phyloP scores from a whole-genome alignment of 2,797 vertebrate genomes.

The Gambelia wislizenii region DNA sequence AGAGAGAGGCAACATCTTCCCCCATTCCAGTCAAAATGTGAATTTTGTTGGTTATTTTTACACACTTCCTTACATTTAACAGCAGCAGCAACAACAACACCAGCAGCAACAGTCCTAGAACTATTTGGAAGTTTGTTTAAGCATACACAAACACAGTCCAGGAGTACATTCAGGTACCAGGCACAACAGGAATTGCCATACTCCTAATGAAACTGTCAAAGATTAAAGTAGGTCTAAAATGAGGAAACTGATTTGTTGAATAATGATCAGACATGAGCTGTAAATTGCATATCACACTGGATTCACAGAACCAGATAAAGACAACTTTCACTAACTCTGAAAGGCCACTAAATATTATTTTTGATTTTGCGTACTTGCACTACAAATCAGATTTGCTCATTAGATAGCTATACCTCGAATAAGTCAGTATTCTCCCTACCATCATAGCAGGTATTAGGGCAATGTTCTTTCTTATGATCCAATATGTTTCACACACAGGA shows the following conservation, averaged over 20 bases:
- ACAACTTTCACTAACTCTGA: neutral
- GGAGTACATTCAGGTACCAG: neutral
- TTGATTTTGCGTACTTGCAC: neutral
- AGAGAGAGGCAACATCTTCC: neutral
- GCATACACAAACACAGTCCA: neutral
- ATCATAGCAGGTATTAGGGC: neutral
- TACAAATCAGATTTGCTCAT: slow-evolving; percentile 21
- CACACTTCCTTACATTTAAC: slow-evolving; percentile 3
- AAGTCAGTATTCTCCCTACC: neutral
- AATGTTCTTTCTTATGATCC: neutral
- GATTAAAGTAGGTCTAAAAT: neutral
- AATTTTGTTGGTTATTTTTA: slow-evolving; percentile 26
- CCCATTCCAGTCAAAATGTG: slow-evolving; percentile 5
- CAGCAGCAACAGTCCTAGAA: slow-evolving; percentile 19
- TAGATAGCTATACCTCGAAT: neutral
- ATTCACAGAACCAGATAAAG: neutral
- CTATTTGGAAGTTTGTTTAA: neutral
- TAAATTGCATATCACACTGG: slow-evolving; percentile 5
- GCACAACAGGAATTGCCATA: neutral
- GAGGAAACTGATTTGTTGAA: neutral
- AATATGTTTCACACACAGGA: neutral
- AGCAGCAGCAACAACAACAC: slow-evolving; percentile 10
- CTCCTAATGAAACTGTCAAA: neutral
- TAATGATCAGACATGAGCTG: neutral
- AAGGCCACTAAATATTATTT: slow-evolving; percentile 2